Evolutionary conservation across 2,797 vertebrate species (phyloP).

Genomic region (Notolepis coatsorum): DNA sequence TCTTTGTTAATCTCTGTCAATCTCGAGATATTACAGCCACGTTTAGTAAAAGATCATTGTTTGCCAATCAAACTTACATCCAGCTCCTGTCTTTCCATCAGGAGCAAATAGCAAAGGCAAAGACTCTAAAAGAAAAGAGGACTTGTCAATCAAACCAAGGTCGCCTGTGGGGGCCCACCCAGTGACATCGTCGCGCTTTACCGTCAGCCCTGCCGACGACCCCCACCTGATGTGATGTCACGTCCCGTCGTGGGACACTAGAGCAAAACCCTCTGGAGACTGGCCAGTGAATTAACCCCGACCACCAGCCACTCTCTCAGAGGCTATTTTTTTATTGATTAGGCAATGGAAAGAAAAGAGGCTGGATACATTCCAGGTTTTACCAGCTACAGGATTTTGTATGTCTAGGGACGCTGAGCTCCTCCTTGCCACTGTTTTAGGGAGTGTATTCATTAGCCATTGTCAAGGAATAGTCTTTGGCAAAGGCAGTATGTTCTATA

Average conservation of each 20-base stretch:
- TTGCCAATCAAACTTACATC: slow-evolving; percentile 22
- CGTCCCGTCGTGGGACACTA: slow-evolving; percentile 39
- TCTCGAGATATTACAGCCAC: neutral
- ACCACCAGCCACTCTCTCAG: slow-evolving; percentile 75
- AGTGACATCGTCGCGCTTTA: slow-evolving; percentile 90
- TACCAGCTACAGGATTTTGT: slow-evolving; percentile 80
- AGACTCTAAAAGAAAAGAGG: slow-evolving; percentile 87
- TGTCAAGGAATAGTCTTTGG: slow-evolving; percentile 62
- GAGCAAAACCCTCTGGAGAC: slow-evolving; percentile 65
- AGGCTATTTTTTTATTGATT: slow-evolving; percentile 85
- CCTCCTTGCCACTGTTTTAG: slow-evolving; percentile 72
- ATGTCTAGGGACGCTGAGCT: slow-evolving; percentile 66
- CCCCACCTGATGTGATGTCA: slow-evolving; percentile 81
- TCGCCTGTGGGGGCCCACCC: slow-evolving; percentile 71
- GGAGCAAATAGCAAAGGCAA: slow-evolving; percentile 85
- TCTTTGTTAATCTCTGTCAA: neutral
- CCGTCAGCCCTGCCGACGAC: slow-evolving; percentile 92
- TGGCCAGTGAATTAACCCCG: slow-evolving; percentile 60
- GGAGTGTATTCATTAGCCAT: slow-evolving; percentile 71
- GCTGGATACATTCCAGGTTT: slow-evolving; percentile 83
- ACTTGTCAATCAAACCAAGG: slow-evolving; percentile 83
- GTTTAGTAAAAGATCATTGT: neutral
- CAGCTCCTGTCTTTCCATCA: slow-evolving; percentile 53
- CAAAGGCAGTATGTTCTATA: slow-evolving; percentile 66
- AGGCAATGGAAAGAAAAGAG: slow-evolving; percentile 75